Percentiles rank a stretch among this genome's conserved stretches.
Evolutionary conservation across 1,140 invertebrate genomes (phyloP).

Genomic region (Chironomus tepperi): DNA sequence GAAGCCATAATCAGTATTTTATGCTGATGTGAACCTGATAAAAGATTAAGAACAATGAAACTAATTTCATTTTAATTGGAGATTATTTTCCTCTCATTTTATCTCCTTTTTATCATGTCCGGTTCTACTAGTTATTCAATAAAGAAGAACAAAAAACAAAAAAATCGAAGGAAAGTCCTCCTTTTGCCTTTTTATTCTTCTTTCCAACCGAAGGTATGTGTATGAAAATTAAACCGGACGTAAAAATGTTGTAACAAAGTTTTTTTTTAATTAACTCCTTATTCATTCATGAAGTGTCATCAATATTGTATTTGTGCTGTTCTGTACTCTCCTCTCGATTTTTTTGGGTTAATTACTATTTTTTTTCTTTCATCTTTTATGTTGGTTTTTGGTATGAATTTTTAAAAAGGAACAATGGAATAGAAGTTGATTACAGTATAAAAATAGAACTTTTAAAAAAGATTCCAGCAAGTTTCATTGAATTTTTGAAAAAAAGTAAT

Average conservation of each 20-base stretch:
- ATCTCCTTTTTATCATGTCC: not conserved
- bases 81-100: slow-evolving; percentile 15
- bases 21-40: slow-evolving; percentile 14
- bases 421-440: no score
- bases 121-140: not conserved
- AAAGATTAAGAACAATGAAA: slow-evolving; percentile 20
- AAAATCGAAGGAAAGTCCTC: not conserved
- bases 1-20: no score
- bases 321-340: not conserved
- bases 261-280: slow-evolving; percentile 6
- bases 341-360: not conserved
- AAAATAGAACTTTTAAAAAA: no score
- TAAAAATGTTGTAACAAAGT: slow-evolving; percentile 1
- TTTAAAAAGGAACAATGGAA: no score
- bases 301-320: not conserved
- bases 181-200: not conserved
- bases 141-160: not conserved
- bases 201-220: not conserved
- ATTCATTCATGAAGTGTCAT: slow-evolving; percentile 8
- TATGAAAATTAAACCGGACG: not conserved
- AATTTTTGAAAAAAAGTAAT: no score
- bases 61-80: slow-evolving; percentile 24
- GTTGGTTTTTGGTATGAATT: no score
- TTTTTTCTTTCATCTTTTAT: not conserved
- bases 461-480: no score